Base-by-base conservation (phyloP, 2,797 vertebrate genomes). In the Acanthis flammea region DNA sequence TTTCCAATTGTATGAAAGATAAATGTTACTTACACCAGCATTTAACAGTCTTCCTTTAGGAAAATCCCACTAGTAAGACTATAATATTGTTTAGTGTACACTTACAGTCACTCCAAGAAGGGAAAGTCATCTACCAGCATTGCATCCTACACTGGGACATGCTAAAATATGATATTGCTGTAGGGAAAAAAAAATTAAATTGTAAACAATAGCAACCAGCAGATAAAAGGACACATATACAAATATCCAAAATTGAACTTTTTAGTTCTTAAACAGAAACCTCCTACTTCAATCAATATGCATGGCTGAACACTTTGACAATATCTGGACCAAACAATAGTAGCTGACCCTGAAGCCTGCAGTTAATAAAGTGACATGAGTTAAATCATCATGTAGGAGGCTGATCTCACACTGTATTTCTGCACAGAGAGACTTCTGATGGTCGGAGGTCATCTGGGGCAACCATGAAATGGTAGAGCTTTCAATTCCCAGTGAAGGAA, bases 401-500 rank as follows among this genome's bases (percentile, higher is more conserved):
- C 18, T 60, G 16, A 55, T 48, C 9, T 80, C 6, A 12, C 12
- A 17, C 10, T 48, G 10, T 30, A 7, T 48, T 79, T 82, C 58
- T 75, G 17, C n/a, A 58, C 19, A 62, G 21, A 37, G 24, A 60
- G 22, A 19, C 27, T 67, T 0, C 31, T 11, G 15, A 9, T 61
- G 30, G 18, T 30, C 2, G 0, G 18, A 74, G 15, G 16, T 10
- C 0, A 0, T 14, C 22, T 61, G 19, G 10, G 19, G 31, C 7
- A 48, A 3, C 27, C 13, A 15, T 30, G 7, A 37, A 48, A 55
- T 28, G 5, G 28, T 12, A 28, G 17, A 53, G 16, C 44, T 88
- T 88, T 61, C 14, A 48, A 48, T 48, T 88, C 23, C 44, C 19
- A 9, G 4, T 18, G 28, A 44, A 21, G 5, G n/a, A 48, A 48